phyloP scores from a whole-genome alignment of 2,888 invertebrate species.

The Cryptocephalus primarius region DNA sequence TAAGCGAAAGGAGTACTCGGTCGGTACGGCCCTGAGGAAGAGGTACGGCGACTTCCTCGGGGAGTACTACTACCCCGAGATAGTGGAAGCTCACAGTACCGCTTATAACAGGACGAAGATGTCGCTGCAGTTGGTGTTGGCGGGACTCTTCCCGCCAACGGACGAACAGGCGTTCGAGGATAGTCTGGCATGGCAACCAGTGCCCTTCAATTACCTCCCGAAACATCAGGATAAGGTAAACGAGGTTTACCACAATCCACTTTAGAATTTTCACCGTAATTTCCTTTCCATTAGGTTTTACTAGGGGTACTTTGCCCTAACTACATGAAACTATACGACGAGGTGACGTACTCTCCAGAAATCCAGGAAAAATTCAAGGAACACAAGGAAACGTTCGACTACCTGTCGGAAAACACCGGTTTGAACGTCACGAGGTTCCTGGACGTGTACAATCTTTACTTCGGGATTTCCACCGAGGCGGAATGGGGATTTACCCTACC shows the following conservation, averaged over 20 bases:
- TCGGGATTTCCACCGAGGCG: conserved; percentile 50
- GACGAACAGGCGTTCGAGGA: conserved; percentile 45
- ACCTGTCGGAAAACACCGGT: conserved; percentile 42
- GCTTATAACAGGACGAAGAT: conserved; percentile 61
- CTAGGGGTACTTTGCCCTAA: conserved; percentile 15
- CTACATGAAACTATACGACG: conserved; percentile 14
- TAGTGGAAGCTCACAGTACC: conserved; percentile 52
- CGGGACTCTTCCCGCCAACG: conserved; percentile 54
- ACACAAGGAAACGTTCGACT: conserved; percentile 37
- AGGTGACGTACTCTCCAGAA: conserved; percentile 18
- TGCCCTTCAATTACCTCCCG: conserved; percentile 57
- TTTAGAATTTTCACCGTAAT: not conserved
- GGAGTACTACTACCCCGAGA: conserved; percentile 41
- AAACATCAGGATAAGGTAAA: conserved; percentile 15
- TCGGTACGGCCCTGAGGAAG: conserved; percentile 49
- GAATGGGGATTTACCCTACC: conserved; percentile 32
- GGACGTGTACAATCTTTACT: conserved; percentile 48
- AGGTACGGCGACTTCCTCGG: conserved; percentile 52
- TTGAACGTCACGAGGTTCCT: conserved; percentile 41
- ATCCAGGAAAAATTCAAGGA: conserved; percentile 36
- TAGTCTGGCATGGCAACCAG: conserved; percentile 53
- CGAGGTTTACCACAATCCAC: not conserved
- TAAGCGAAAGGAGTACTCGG: conserved; percentile 36
- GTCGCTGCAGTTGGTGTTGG: conserved; percentile 54
- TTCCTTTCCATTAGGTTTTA: conserved; percentile 5